Conservation (phyloP, 1,140 invertebrate genomes). For the Papilio dardanus region DNA sequence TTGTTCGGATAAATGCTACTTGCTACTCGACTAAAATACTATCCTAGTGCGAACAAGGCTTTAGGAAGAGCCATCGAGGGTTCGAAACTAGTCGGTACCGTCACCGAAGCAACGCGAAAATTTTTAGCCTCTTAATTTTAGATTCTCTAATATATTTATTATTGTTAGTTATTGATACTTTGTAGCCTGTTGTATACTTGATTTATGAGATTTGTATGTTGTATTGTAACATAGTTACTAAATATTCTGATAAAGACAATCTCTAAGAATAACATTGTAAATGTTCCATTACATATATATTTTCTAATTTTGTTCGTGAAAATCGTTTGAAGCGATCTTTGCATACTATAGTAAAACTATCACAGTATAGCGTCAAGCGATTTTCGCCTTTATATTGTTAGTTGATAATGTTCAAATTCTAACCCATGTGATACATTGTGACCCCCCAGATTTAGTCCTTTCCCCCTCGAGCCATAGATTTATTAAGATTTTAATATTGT, state of each 20-base stretch:
- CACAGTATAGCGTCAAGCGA: conserved; percentile 1
- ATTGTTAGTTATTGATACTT: background rate
- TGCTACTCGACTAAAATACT: too few relatives aligned
- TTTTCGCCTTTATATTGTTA: conserved; percentile 11
- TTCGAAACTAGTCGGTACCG: too few relatives aligned
- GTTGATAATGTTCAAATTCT: background rate
- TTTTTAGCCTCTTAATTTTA: too few relatives aligned
- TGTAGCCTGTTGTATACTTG: background rate
- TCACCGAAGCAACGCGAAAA: too few relatives aligned
- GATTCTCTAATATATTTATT: background rate
- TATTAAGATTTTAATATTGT: conserved; percentile 30
- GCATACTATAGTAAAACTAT: background rate
- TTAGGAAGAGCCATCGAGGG: too few relatives aligned
- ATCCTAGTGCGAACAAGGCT: too few relatives aligned
- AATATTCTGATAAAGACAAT: background rate
- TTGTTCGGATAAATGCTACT: too few relatives aligned
- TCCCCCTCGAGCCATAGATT: background rate
- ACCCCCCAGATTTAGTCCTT: conserved; percentile 13
- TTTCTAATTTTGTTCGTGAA: conserved; percentile 4
- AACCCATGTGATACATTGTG: conserved; percentile 18
- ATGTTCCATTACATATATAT: background rate
- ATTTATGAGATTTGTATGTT: conserved; percentile 1
- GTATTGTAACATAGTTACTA: background rate
- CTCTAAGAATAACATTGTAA: conserved; percentile 1
- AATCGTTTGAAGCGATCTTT: background rate